Base-by-base conservation (phyloP, 64 coral and sea anemone species). In the Pocillopora verrucosa region DNA sequence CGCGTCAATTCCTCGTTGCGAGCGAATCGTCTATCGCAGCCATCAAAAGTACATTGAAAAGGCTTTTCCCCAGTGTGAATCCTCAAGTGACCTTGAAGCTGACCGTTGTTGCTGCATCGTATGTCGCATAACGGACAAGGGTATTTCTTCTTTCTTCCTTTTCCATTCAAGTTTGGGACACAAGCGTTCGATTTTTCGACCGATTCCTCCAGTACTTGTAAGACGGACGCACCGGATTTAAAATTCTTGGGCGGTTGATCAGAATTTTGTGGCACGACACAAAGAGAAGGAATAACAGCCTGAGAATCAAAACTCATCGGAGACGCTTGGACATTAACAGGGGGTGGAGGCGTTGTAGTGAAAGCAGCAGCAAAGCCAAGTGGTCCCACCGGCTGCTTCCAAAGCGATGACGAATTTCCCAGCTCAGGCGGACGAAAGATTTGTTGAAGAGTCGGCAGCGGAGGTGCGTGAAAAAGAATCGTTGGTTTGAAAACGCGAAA, bases 401-500 rank as follows among this genome's bases (percentile, higher is more conserved):
- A 97, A 36, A 93, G 60, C 65, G 81, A 67, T 16, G 91, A 22
- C 61, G 91, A 72, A 58, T 37, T 77, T 38, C 75, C 76, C 6
- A 97, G 45, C 61, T 97, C 95, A 1, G 87, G 59, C 16, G 87
- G 75, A 6, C 58, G 89, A 56, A 91, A 89, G 36, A 90, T 65
- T 60, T 92, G 91, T 82, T 88, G 95, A 30, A 93, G 78, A 16
- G 89, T 82, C 34, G 95, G 78, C 22, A 97, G 24, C 30, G 83
- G 58, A 41, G 95, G 95, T 62, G 95, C 95, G 73, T 97, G 95
- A 74, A 97, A 97, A 13, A 97, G 74, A 78, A 97, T 97, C 16
- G 95, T 97, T 79, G 95, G 95, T 62, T 97, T 97, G 74, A 97
- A 97, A 20, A 97, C 95, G 65, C 95, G 91, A 84, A 97, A 93